These are phyloP conservation scores for Cyphomyrus discorhynchus DNA, from an alignment of 2,113 vertebrate species.

Conservation along the genomic window DNA sequence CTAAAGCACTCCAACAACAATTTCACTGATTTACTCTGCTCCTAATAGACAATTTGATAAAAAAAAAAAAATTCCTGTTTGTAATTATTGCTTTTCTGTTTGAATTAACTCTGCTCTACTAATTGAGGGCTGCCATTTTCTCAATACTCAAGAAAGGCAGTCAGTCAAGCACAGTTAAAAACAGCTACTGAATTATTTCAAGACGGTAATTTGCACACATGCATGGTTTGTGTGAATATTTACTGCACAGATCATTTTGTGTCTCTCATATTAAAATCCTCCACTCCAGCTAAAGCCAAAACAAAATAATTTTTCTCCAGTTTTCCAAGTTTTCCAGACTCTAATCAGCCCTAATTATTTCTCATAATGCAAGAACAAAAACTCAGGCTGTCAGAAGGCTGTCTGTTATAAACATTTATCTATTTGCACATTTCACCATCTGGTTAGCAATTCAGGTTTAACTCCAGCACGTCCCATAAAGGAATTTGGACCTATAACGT, in stretches of 20 bases:
- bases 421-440: not conserved
- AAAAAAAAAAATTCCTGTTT: not conserved
- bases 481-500: not conserved
- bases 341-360: not conserved
- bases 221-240: not conserved
- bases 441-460: not conserved
- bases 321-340: not conserved
- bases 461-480: not conserved
- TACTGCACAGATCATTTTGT: not conserved
- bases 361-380: not conserved
- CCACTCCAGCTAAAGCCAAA: not conserved
- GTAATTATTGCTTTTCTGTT: not conserved
- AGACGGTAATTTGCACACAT: not conserved
- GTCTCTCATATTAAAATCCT: not conserved
- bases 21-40: not conserved
- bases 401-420: not conserved
- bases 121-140: not conserved
- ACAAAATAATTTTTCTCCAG: not conserved
- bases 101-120: not conserved
- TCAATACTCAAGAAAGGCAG: not conserved
- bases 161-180: not conserved
- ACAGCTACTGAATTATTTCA: not conserved
- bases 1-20: not conserved
- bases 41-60: constrained; percentile 1
- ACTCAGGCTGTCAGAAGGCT: not conserved